Evolutionary conservation across 2,797 vertebrate genomes (phyloP), one percentile per base, ranked within the genome.

Genomic region (Coregonus suidteri): DNA sequence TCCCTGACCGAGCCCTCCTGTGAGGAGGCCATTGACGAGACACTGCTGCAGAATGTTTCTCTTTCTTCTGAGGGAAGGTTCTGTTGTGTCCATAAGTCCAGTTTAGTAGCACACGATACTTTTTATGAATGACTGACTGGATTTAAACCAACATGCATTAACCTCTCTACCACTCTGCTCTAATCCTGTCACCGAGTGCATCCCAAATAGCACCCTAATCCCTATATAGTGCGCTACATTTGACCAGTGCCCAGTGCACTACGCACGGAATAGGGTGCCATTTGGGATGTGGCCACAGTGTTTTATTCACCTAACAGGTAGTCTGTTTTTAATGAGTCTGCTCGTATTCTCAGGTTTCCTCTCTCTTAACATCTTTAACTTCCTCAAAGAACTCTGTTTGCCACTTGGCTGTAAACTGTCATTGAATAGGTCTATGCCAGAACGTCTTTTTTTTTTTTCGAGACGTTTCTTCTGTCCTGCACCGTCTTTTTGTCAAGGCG

Each of bases 401-500:
- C 16, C 18, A 1, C 54, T 56, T 5, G 3, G 4, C 18, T 18
- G 54, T 59, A 6, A 59, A 59, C 16, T 18, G 16, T 16, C 56
- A 35, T 31, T 67, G 30, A 59, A 30, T 15, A 67, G 18, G 0
- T 15, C n/a, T 7, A 41, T 18, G n/a, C 0, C 56, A 59, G 25
- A 34, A 14, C 3, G 64, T 31, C 9, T 30, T 9, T 25, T 25
- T 25, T 25, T 25, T 25, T 65, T 25, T 25, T 20, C 62, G 15
- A 6, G 35, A 37, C 5, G 9, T 47, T 3, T 47, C 7, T 47
- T 3, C 41, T 47, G 41, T 47, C 9, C 9, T 0, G 7, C 41
- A 2, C 41, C 41, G 3, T 47, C 6, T 47, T 30, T 71, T 76
- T 56, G 68, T 73, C 75, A 56, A 69, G 76, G 76, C 20, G 56